Evolutionary conservation across 2,888 invertebrate genomes (phyloP), one percentile per base, ranked within the genome.

Genomic region (Patella pellucida): DNA sequence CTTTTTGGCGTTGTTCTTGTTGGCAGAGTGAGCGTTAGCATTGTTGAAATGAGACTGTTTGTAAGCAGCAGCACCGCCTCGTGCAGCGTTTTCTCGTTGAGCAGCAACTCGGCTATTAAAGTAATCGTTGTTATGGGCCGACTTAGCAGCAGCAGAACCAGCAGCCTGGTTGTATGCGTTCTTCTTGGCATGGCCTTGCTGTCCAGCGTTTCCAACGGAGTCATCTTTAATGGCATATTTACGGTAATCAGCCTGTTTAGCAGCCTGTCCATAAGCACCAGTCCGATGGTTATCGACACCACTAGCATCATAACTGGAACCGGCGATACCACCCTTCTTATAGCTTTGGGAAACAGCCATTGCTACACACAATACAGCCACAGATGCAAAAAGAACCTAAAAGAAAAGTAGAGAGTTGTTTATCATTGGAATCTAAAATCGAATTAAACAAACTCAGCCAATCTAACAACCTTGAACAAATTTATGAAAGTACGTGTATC

Each of bases 1-100:
- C 3, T 78, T 78, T 31, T 74, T 73, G 73, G 76, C 71, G 67
- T 74, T 52, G 67, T 74, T 71, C 41, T 69, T 69, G 16, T 74
- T 74, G 52, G 70, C 71, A 50, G 70, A 74, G 51, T 62, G 31
- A 16, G 70, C 74, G 7, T 70, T 62, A 14, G 62, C 62, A 62
- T 62, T 23, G 23, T 62, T 62, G 62, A 23, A 62, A 23, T 62
- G 62, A 15, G 12, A 23, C 14, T 62, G 62, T 23, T 23, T 62
- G 62, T 62, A 62, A 14, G 62, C 62, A 62, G 62, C 19, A 19
- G 62, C 62, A 23, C 62, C 62, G 14, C 62, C 62, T 23, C 62
- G 62, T 9, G 62, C 62, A 62, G 62, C 62, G 62, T 62, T 62
- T 62, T 62, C 62, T 11, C 23, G 19, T 19, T 19, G 19, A 62